phyloP scores from a whole-genome alignment of 2,113 vertebrate species.

The Corythornis cristatus region DNA sequence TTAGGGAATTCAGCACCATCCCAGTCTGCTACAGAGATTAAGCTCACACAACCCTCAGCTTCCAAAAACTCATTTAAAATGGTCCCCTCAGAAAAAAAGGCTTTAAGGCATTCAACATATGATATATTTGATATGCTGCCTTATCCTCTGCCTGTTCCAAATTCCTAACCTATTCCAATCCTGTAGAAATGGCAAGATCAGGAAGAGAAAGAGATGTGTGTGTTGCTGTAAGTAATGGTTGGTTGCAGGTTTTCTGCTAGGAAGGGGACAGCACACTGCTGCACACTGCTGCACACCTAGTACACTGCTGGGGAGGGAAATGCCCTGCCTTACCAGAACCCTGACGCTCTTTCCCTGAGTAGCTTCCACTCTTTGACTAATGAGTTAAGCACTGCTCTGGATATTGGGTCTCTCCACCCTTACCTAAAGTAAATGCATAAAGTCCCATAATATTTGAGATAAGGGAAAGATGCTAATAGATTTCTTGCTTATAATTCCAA shows the following conservation, averaged over 20 bases:
- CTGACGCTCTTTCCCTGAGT: background rate
- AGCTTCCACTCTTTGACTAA: background rate
- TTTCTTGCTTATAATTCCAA: background rate
- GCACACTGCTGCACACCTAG: background rate
- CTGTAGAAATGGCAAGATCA: background rate
- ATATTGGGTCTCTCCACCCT: background rate
- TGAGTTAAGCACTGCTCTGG: background rate
- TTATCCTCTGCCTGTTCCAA: accelerated
- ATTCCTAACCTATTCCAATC: background rate
- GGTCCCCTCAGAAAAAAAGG: background rate
- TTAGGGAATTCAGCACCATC: background rate
- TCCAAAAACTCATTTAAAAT: background rate
- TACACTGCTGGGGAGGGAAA: background rate
- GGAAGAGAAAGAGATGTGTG: background rate
- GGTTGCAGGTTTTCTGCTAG: background rate
- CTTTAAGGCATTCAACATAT: background rate
- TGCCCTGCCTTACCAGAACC: background rate
- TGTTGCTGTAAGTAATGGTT: background rate
- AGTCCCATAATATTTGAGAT: background rate
- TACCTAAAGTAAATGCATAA: background rate
- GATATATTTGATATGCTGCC: background rate
- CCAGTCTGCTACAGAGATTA: background rate
- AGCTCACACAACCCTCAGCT: background rate
- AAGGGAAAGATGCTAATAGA: background rate
- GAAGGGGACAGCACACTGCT: background rate